Conservation (phyloP, 2,888 invertebrate species). For the Lacanobia oleracea region DNA sequence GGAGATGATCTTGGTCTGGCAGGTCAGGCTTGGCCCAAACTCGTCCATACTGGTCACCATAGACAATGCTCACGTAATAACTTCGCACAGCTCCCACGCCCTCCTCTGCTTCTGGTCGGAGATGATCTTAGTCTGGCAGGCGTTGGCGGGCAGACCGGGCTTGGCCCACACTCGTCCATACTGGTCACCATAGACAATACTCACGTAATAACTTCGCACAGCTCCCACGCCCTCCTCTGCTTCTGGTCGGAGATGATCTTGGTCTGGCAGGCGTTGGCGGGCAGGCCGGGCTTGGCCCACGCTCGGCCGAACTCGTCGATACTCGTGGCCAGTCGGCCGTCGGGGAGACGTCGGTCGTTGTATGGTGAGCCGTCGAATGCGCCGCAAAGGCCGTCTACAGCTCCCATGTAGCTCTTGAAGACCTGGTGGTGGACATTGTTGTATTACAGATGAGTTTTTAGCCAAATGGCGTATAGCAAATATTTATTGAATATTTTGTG, state of each 20-base stretch:
- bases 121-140: conserved; percentile 92
- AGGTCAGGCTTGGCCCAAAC: conserved; percentile 93
- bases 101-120: conserved; percentile 91
- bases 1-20: conserved; percentile 92
- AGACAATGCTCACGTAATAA: conserved; percentile 90
- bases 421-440: conserved; percentile 76
- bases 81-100: conserved; percentile 93
- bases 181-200: conserved; percentile 78
- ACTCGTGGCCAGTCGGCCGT: conserved; percentile 91
- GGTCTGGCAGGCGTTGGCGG: conserved; percentile 89
- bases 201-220: conserved; percentile 93
- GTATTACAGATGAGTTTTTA: not conserved
- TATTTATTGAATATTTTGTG: too few relatives aligned
- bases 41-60: conserved; percentile 88
- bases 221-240: conserved; percentile 92
- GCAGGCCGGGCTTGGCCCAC: conserved; percentile 92
- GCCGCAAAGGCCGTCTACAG: conserved; percentile 95
- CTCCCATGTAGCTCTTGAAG: conserved; percentile 90
- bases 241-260: conserved; percentile 91
- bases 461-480: too few relatives aligned
- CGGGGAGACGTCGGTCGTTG: conserved; percentile 94
- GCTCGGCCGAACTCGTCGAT: conserved; percentile 94
- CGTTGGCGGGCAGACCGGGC: conserved; percentile 83
- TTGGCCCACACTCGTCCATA: conserved; percentile 93
- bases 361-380: conserved; percentile 92